Evolutionary conservation across 1,140 invertebrate genomes (phyloP).

Genomic region (Pseudomyrmex flavicornis): DNA sequence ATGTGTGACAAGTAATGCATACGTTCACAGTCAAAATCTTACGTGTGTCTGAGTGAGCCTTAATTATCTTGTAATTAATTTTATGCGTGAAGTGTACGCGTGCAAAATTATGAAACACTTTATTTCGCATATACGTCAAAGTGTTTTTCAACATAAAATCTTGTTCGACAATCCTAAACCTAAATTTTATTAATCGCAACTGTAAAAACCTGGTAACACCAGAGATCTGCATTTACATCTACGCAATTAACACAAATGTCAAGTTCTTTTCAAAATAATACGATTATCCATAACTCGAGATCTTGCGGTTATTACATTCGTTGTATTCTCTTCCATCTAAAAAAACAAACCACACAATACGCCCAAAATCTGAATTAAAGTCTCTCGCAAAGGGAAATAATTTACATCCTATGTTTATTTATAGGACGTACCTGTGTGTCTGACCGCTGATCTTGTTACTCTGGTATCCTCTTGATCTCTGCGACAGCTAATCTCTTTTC

Average conservation of each 20-base stretch:
- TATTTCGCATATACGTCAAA: no score
- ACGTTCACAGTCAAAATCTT: background rate
- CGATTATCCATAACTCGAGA: background rate
- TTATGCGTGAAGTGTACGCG: no score
- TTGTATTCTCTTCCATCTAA: background rate
- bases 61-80: background rate
- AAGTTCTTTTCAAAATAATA: no score
- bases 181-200: no score
- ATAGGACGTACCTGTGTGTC: conserved; percentile 12
- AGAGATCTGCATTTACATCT: no score
- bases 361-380: background rate
- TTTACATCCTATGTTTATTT: background rate
- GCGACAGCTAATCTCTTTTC: background rate
- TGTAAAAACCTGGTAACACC: no score
- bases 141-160: no score
- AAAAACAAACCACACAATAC: background rate
- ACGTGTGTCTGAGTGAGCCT: background rate
- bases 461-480: background rate
- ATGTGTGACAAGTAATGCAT: background rate
- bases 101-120: no score
- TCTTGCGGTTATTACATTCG: background rate
- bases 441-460: background rate
- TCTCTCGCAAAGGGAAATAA: background rate
- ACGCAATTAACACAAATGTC: no score
- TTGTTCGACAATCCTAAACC: no score